phyloP scores from a whole-genome alignment of 2,797 vertebrate genomes.

The Xiphophorus birchmanni region DNA sequence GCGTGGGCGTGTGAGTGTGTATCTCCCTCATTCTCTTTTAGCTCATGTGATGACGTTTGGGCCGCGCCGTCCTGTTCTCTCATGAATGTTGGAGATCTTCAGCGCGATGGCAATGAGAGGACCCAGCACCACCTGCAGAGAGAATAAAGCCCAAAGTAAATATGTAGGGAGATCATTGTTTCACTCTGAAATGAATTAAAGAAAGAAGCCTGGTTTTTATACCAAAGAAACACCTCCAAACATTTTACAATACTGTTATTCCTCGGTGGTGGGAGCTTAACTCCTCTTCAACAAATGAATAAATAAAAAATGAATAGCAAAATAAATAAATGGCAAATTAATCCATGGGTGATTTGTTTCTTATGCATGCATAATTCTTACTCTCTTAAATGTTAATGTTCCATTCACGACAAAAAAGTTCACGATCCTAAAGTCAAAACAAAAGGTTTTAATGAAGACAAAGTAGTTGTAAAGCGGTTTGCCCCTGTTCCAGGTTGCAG shows the following conservation, averaged over 20 bases:
- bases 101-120: slow-evolving; percentile 97
- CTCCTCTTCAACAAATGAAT: background rate
- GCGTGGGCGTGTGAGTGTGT: slow-evolving; percentile 5
- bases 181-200: background rate
- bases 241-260: background rate
- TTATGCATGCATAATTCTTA: background rate
- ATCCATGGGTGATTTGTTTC: background rate
- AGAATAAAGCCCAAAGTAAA: slow-evolving; percentile 3
- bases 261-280: background rate
- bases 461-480: background rate
- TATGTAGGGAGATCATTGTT: background rate
- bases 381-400: background rate
- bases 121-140: slow-evolving; percentile 90
- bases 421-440: background rate
- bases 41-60: slow-evolving; percentile 97
- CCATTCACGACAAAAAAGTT: background rate
- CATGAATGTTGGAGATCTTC: slow-evolving; percentile 97
- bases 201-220: background rate
- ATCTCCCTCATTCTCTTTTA: slow-evolving; percentile 84
- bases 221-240: background rate
- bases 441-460: background rate
- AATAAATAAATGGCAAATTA: background rate
- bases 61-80: slow-evolving; percentile 92
- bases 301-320: background rate
- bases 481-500: background rate